phyloP scores from a whole-genome alignment of 2,113 vertebrate genomes.

The Hyperopisus bebe region DNA sequence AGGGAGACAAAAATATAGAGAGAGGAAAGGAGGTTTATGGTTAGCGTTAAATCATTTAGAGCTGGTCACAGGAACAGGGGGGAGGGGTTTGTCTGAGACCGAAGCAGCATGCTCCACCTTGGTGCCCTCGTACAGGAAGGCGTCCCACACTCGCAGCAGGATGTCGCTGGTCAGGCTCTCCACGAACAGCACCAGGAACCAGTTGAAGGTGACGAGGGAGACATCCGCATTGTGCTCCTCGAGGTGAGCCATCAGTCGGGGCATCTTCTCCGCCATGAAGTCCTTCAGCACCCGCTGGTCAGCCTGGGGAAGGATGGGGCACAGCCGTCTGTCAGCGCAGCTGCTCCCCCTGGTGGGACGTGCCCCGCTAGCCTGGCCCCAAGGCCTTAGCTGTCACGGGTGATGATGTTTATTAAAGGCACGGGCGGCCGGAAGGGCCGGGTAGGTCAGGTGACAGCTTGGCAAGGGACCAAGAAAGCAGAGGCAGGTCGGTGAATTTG shows the following conservation, averaged over 20 bases:
- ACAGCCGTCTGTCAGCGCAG: background rate
- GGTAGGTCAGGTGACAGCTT: background rate
- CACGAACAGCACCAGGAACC: slow-evolving; percentile 89
- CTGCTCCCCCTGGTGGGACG: background rate
- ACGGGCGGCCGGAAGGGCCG: background rate
- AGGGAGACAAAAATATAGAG: background rate
- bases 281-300: slow-evolving; percentile 93
- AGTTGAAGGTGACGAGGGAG: slow-evolving; percentile 84
- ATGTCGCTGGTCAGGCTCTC: slow-evolving; percentile 83
- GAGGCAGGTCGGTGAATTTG: background rate
- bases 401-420: background rate
- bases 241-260: slow-evolving; percentile 75
- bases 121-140: slow-evolving; percentile 86
- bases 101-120: slow-evolving; percentile 63
- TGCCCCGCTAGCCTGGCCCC: background rate
- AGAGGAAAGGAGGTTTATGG: background rate
- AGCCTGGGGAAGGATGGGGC: slow-evolving; percentile 53
- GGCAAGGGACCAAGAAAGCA: background rate
- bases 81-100: background rate
- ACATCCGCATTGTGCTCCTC: slow-evolving; percentile 71
- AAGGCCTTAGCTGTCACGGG: background rate
- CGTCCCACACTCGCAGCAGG: slow-evolving; percentile 85
- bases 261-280: slow-evolving; percentile 81
- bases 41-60: background rate
- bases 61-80: background rate